Conservation (phyloP, 1,140 invertebrate species). For the Centruroides vittatus region DNA sequence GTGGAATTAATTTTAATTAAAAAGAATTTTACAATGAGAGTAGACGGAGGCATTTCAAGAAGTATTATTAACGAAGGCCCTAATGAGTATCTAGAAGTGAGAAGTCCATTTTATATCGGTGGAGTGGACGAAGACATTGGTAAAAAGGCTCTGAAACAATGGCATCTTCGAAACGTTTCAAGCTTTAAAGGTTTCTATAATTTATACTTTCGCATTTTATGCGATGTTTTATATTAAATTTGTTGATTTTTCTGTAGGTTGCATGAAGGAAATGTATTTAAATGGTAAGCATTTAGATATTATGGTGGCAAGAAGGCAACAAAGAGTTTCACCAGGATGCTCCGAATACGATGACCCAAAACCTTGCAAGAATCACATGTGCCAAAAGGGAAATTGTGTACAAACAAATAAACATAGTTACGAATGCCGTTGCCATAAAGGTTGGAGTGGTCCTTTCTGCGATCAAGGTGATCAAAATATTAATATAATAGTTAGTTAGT, state of each 20-base stretch:
- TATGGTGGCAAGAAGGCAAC: conserved; percentile 56
- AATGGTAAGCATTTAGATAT: conserved; percentile 90
- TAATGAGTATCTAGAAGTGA: conserved; percentile 63
- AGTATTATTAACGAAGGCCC: conserved; percentile 89
- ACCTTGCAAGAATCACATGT: conserved; percentile 61
- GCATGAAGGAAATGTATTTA: conserved; percentile 81
- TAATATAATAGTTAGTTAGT: too few species aligned
- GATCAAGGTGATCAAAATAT: conserved; percentile 52
- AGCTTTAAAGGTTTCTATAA: conserved; percentile 70
- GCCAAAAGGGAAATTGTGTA: conserved; percentile 73
- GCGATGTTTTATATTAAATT: not conserved
- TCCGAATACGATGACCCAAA: conserved; percentile 42
- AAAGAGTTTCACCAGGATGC: conserved; percentile 42
- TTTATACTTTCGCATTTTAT: not conserved
- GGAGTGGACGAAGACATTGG: conserved; percentile 71
- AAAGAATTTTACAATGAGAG: conserved; percentile 84
- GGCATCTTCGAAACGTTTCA: conserved; percentile 80
- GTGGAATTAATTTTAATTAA: conserved; percentile 77
- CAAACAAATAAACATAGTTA: conserved; percentile 42
- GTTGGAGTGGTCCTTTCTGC: conserved; percentile 79
- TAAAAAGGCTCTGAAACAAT: conserved; percentile 66
- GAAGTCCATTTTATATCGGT: conserved; percentile 77
- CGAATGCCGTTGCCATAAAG: conserved; percentile 70
- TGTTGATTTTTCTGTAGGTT: conserved; percentile 44
- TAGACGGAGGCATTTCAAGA: conserved; percentile 67